phyloP scores from a whole-genome alignment of 2,888 invertebrate genomes.

The Alloscopus bannaensis region DNA sequence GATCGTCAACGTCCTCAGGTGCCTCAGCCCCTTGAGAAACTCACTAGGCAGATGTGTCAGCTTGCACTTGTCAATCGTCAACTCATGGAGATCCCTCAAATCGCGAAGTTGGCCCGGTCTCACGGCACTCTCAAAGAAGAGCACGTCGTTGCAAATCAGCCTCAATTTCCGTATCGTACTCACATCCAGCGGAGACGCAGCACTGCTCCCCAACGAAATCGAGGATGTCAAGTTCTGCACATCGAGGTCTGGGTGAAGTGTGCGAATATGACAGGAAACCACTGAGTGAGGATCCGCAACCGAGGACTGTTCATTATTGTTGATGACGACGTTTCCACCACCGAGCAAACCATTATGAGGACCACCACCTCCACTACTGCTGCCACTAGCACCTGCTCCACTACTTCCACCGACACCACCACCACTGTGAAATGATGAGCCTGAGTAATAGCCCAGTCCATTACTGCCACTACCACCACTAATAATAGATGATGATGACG shows the following conservation, averaged over 20 bases:
- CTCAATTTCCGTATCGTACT: slow-evolving; percentile 71
- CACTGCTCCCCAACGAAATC: slow-evolving; percentile 33
- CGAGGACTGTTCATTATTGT: slow-evolving; percentile 46
- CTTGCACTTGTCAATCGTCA: slow-evolving; percentile 86
- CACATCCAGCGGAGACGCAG: slow-evolving; percentile 28
- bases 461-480: slow-evolving; percentile 37
- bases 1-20: slow-evolving; percentile 82
- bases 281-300: slow-evolving; percentile 55
- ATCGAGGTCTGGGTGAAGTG: slow-evolving; percentile 70
- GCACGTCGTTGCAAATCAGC: slow-evolving; percentile 74
- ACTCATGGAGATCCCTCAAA: slow-evolving; percentile 78
- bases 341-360: slow-evolving; percentile 37
- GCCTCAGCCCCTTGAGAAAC: slow-evolving; percentile 82
- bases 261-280: slow-evolving; percentile 71
- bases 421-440: slow-evolving; percentile 53
- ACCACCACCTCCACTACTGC: slow-evolving; percentile 44
- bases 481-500: slow-evolving; percentile 36
- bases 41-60: slow-evolving; percentile 84
- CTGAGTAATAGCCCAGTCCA: slow-evolving; percentile 48
- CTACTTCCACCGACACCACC: slow-evolving; percentile 36
- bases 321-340: slow-evolving; percentile 31
- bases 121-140: slow-evolving; percentile 73
- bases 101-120: slow-evolving; percentile 65
- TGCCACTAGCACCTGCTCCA: slow-evolving; percentile 62
- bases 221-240: slow-evolving; percentile 70